These are phyloP conservation scores for Aphodius granarius DNA, from an alignment of 2,888 invertebrate genomes.

Conservation along the genomic window DNA sequence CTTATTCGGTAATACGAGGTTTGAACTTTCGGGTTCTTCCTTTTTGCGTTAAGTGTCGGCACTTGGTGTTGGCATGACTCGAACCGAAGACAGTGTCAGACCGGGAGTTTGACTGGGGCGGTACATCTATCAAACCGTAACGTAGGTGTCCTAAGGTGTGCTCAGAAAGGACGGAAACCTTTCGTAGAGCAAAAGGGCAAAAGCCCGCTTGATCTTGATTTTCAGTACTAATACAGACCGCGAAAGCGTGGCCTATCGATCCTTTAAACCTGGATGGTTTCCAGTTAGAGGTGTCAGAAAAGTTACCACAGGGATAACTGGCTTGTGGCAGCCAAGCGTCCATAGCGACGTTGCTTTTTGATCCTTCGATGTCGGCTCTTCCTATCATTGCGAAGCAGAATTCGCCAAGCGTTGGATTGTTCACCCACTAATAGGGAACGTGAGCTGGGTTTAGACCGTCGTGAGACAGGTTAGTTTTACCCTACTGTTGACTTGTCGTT, in stretches of 20 bases:
- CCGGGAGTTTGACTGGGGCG: slow-evolving; percentile 55
- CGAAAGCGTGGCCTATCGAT: slow-evolving; percentile 40
- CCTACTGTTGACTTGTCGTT: slow-evolving; percentile 51
- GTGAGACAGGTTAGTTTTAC: too few species aligned
- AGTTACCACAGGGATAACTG: too few species aligned
- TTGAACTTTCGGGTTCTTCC: slow-evolving; percentile 50
- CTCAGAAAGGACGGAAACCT: slow-evolving; percentile 71
- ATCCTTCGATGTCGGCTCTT: too few species aligned
- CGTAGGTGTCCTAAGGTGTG: slow-evolving; percentile 61
- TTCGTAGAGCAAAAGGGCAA: slow-evolving; percentile 70
- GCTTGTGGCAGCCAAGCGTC: too few species aligned
- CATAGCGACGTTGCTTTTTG: too few species aligned
- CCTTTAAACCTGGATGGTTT: slow-evolving; percentile 30
- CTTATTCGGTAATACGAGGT: slow-evolving; percentile 17
- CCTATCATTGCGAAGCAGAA: too few species aligned
- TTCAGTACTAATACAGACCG: slow-evolving; percentile 56
- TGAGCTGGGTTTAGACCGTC: too few species aligned
- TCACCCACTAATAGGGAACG: too few species aligned
- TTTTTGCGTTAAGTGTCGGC: neutral
- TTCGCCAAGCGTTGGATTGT: too few species aligned
- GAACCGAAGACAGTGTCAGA: slow-evolving; percentile 30
- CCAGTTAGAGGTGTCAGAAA: slow-evolving; percentile 70
- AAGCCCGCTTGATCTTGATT: slow-evolving; percentile 69
- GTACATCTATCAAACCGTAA: slow-evolving; percentile 62
- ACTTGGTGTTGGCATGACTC: neutral